These are phyloP conservation scores for Parapristionchus giblindavisi DNA, from an alignment of 2,888 invertebrate genomes.

Conservation along the genomic window DNA sequence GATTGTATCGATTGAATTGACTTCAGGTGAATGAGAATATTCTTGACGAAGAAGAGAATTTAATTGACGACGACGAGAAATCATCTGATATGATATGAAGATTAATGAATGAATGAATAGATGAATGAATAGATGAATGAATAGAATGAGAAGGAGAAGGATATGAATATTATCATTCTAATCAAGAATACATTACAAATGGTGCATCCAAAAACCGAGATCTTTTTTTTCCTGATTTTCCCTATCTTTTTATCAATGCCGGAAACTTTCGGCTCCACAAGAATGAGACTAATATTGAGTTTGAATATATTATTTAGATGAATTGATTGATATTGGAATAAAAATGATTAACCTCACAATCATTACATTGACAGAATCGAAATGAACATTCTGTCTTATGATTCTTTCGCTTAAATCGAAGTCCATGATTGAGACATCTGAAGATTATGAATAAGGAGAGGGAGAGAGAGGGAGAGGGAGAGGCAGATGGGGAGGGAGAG, in stretches of 20 bases:
- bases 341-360: conserved; percentile 52
- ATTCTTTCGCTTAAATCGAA: conserved; percentile 55
- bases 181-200: too few species aligned
- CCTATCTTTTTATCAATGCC: too few species aligned
- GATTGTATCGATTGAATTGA: neutral
- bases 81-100: conserved; percentile 51
- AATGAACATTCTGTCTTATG: conserved; percentile 54
- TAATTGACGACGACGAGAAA: conserved; percentile 55
- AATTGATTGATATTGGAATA: neutral
- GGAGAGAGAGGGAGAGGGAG: neutral
- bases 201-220: too few species aligned
- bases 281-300: too few species aligned
- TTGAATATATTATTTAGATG: too few species aligned
- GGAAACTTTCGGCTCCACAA: too few species aligned
- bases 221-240: too few species aligned
- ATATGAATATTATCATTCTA: too few species aligned
- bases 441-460: neutral
- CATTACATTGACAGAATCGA: conserved; percentile 52
- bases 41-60: conserved; percentile 53
- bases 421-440: conserved; percentile 51
- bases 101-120: neutral
- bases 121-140: neutral
- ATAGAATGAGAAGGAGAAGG: neutral
- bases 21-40: conserved; percentile 4
- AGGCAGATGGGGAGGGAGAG: neutral